Conservation (phyloP, 2,113 vertebrate genomes). For the Isichthys henryi region DNA sequence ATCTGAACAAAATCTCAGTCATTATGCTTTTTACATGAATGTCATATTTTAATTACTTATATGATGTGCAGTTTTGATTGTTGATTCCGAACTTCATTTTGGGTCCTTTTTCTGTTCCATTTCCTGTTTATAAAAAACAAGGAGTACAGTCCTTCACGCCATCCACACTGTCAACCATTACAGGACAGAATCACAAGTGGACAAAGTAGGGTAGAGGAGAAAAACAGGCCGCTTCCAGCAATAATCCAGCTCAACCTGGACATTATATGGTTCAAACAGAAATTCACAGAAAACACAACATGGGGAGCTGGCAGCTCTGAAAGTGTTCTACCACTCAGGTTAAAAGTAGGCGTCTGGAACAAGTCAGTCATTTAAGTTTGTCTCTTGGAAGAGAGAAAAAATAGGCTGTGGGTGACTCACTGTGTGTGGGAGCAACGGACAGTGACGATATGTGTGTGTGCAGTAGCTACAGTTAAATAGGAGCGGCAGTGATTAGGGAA, state of each 20-base stretch:
- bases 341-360: conserved; percentile 18
- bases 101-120: background rate
- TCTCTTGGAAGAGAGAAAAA: background rate
- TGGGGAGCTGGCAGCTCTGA: background rate
- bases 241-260: background rate
- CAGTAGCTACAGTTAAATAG: conserved; percentile 9
- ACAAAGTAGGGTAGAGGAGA: no score
- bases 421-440: background rate
- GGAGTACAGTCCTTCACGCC: background rate
- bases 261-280: background rate
- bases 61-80: background rate
- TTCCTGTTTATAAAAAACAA: background rate
- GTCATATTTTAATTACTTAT: background rate
- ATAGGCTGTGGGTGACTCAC: conserved; percentile 6
- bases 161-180: background rate
- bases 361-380: conserved; percentile 13
- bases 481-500: conserved; percentile 12
- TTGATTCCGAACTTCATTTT: background rate
- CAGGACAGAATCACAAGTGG: background rate
- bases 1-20: background rate
- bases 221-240: no score
- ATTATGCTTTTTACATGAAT: background rate
- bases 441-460: conserved; percentile 3
- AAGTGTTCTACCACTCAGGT: conserved; percentile 6
- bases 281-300: background rate